These are phyloP conservation scores for Ctenodactylus gundi DNA, from an alignment of 2,113 vertebrate genomes.

Conservation along the genomic window DNA sequence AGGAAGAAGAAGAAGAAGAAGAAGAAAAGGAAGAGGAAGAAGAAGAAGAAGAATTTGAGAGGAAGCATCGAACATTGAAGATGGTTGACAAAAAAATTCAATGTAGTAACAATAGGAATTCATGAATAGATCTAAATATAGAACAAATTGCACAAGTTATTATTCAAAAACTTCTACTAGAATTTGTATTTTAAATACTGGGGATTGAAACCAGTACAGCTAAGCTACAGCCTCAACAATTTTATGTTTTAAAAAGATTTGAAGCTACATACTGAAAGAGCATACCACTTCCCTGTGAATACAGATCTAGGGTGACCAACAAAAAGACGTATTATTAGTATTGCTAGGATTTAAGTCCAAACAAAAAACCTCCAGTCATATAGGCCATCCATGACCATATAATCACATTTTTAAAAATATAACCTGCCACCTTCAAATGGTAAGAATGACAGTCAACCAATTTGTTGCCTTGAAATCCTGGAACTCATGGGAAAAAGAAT, in stretches of 20 bases:
- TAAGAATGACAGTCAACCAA: background rate
- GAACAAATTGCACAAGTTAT: background rate
- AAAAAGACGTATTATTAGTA: background rate
- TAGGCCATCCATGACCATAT: background rate
- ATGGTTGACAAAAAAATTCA: background rate
- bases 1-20: too few relatives aligned
- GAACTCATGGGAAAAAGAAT: background rate
- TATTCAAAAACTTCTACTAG: background rate
- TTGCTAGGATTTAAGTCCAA: background rate
- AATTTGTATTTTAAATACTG: background rate
- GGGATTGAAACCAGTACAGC: too few relatives aligned
- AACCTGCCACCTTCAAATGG: background rate
- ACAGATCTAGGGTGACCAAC: background rate
- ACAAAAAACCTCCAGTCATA: background rate
- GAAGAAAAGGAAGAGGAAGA: too few relatives aligned
- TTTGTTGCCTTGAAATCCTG: background rate
- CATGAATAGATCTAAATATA: background rate
- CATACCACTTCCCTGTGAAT: background rate
- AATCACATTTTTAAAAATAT: background rate
- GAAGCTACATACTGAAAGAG: background rate
- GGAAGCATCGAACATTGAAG: background rate
- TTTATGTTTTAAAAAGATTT: too few relatives aligned
- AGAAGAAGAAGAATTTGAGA: background rate
- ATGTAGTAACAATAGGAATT: background rate
- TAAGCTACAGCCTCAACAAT: too few relatives aligned